Evolutionary conservation across 2,888 invertebrate species (phyloP), one percentile per base, ranked within the genome.

Genomic region (Agriopis aurantiaria): DNA sequence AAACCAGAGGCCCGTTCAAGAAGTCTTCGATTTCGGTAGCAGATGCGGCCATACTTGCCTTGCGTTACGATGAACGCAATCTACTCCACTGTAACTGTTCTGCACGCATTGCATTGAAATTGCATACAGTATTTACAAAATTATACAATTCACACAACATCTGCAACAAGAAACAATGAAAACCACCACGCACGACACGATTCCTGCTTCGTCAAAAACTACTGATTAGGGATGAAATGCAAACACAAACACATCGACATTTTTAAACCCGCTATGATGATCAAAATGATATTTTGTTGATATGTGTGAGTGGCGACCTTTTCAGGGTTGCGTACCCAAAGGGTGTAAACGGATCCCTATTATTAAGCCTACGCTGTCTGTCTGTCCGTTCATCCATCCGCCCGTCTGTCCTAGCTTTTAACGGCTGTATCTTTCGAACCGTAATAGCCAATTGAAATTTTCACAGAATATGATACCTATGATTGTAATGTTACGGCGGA

Each of bases 21-120:
- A 98, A 97, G 87, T 97, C 97, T 87, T 98, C 97, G 82, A 97
- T 96, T 93, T 97, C 97, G 82, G 96, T 95, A 83, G 96, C 95
- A 86, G 96, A 95, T 81, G 96, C 96, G 81, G 95, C 95, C 95
- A 95, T 95, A 87, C 88, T 95, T 85, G 84, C 81, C 85, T 83
- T 84, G 79, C 82, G 89, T 91, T 93, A 91, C 78, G 90, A 88
- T 85, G 83, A 87, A 84, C 82, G 85, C 80, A 87, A 83, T 82
- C 84, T 86, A 82, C 80, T 88, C 78, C 86, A 87, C 75, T 84
- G 86, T 75, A 83, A 79, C 75, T 85, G 84, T 77, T 80, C 82
- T 79, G 81, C 80, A 85, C 85, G 80, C 93, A 93, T 92, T 83
- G 88, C 89, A 90, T 86, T 83, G 80, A 87, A 83, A 79, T 81